Evolutionary conservation across 2,888 invertebrate species (phyloP), one percentile per base, ranked within the genome.

Genomic region (Apomyelois bistriatella): DNA sequence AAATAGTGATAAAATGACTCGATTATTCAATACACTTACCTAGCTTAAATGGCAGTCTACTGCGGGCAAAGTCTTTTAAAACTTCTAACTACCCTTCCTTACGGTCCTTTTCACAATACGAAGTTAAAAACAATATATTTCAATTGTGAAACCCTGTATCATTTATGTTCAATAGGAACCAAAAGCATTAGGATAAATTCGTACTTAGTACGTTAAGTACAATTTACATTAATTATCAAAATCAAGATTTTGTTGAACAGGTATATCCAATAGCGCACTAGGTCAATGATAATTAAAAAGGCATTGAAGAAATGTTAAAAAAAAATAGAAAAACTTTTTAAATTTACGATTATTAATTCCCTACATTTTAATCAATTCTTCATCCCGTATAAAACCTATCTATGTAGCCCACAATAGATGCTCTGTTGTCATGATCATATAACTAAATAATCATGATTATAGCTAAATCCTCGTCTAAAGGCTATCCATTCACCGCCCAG

Each of bases 391-490:
- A 46, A 46, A 46, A 35, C 32, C 32, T 43, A 43, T 12, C 43
- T 46, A 46, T 9, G 28, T 43, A 15, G 32, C 46, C 46, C 46
- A 46, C 46, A 50, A 50, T 17, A 13, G 49, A 15, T 9, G 35
- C 49, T 10, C 13, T 15, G 28, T 28, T 28, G 22, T 38, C 37
- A 40, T 40, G 4, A 12, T 38, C 10, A 16, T 41, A 50, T 50
- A 3, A 28, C 32, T 50, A 49, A 40, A 28, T 48, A 48, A 37
- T 22, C 22, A 52, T 47, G 30, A 47, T 52, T 40, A 52, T 10
- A 30, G 1, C 40, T 48, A 53, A 49, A 53, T 46, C 48, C 52
- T 48, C 28, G 40, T 32, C 49, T 40, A 12, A 22, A 43, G 43
- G 28, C 43, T 30, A 13, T 15, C 49, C 49, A 50, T 40, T 50